Conservation (phyloP, 2,888 invertebrate genomes). For the Amphiduros pacificus region DNA sequence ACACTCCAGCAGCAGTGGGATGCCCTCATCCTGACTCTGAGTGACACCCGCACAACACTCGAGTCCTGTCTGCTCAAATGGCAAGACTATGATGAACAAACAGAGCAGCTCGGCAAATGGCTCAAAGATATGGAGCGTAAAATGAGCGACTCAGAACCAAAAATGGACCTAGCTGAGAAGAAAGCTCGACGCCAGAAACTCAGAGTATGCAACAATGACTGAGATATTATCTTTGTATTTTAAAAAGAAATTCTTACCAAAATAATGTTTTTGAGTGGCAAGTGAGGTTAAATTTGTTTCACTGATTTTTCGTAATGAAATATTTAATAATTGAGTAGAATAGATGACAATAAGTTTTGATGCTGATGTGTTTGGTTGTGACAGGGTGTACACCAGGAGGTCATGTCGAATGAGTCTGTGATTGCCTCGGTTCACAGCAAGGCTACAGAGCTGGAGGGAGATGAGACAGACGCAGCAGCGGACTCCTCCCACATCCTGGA, state of each 20-base stretch:
- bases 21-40: constrained; percentile 80
- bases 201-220: constrained; percentile 39
- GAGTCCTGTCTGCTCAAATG: constrained; percentile 90
- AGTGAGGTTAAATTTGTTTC: too few species aligned
- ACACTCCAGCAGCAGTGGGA: constrained; percentile 90
- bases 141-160: constrained; percentile 49
- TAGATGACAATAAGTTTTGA: too few species aligned
- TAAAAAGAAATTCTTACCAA: not conserved
- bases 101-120: constrained; percentile 94
- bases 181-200: constrained; percentile 52
- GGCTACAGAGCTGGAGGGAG: constrained; percentile 88
- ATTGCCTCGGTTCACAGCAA: constrained; percentile 92
- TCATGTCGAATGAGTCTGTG: constrained; percentile 95
- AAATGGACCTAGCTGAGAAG: constrained; percentile 54
- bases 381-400: constrained; percentile 65
- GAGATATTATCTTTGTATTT: not conserved
- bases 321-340: too few species aligned
- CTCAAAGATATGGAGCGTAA: constrained; percentile 90
- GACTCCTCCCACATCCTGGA: constrained; percentile 84
- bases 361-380: not conserved
- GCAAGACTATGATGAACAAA: constrained; percentile 87
- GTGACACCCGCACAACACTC: constrained; percentile 82
- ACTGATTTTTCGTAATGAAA: too few species aligned
- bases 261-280: not conserved
- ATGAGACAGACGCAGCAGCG: constrained; percentile 68